Percentiles rank a stretch among this genome's conserved stretches.
phyloP scores from a whole-genome alignment of 2,888 invertebrate species.

The Noctua fimbriata region DNA sequence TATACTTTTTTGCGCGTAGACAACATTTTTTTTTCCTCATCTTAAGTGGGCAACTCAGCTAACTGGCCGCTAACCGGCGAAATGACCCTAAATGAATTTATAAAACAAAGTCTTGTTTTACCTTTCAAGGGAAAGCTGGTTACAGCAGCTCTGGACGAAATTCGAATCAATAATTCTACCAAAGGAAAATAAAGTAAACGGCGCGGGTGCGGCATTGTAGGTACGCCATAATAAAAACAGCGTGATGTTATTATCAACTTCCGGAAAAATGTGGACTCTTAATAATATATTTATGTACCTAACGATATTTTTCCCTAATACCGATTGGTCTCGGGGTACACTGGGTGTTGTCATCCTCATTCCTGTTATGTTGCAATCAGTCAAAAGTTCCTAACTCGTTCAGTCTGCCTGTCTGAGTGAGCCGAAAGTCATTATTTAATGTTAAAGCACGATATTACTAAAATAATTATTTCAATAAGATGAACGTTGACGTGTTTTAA shows the following conservation, averaged over 20 bases:
- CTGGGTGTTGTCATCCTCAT: background rate
- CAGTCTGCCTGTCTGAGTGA: background rate
- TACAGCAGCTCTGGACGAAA: background rate
- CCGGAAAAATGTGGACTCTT: background rate
- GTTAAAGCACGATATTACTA: slow-evolving; percentile 19
- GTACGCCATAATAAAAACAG: slow-evolving; percentile 22
- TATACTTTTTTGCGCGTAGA: too few species aligned
- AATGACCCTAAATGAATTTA: too few species aligned
- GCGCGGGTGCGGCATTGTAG: background rate
- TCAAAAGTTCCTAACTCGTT: background rate
- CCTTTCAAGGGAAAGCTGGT: background rate
- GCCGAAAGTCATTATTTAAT: background rate
- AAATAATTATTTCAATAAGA: slow-evolving; percentile 27
- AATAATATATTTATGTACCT: background rate
- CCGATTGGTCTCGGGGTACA: background rate
- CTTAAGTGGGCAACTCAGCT: too few species aligned
- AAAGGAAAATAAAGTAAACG: slow-evolving; percentile 11
- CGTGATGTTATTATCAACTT: slow-evolving; percentile 8
- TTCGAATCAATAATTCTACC: background rate
- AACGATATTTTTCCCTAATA: background rate
- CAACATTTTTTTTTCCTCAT: too few species aligned
- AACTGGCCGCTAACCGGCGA: too few species aligned
- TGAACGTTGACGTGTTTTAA: slow-evolving; percentile 32
- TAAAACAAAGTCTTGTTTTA: too few species aligned
- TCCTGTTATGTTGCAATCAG: slow-evolving; percentile 1